Base-by-base conservation (phyloP, 2,888 invertebrate genomes). In the Ganaspis brasiliensis region DNA sequence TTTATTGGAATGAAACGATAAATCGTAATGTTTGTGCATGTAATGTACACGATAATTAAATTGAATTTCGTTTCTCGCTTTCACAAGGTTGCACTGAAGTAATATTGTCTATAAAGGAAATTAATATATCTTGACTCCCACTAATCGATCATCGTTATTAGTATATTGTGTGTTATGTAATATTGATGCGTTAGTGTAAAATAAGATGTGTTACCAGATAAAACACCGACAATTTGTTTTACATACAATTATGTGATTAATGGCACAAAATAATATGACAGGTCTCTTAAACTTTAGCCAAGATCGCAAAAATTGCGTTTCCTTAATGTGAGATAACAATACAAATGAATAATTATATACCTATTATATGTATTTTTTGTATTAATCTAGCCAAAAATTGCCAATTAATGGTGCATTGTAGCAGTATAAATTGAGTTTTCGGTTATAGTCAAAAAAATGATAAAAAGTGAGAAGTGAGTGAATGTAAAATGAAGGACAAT, bases 1-100 rank as follows among this genome's bases (percentile, higher is more conserved):
- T 63, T 63, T 63, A 63, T 63, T 63, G 21, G 19, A 63, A 63
- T 63, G 5, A 40, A 40, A 37, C 19, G 35, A 56, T 26, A 19
- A 26, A 26, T 67, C 45, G 40, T 16, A 45, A n/a, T 49, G n/a
- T 67, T 45, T 26, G 24, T 67, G 40, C 9, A 40, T 63, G 40
- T 40, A 21, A 40, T 45, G 52, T 19, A 45, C 37, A 24, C 37
- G 19, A 67, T 40, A 19, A 21, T 67, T 21, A 67, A 67, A 67
- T 67, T 24, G 21, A 45, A 67, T 40, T 63, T 21, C 45, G n/a
- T 24, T 24, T 14, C 0, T 8, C 45, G n/a, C 24, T 40, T 14
- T 63, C 12, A n/a, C 21, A 63, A 6, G 24, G 12, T 12, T 19
- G 19, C 8, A 63, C 21, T 12, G 14, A 40, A 4, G 14, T 45